Base-by-base conservation (phyloP, 1,140 invertebrate genomes). In the Anadara kagoshimensis region DNA sequence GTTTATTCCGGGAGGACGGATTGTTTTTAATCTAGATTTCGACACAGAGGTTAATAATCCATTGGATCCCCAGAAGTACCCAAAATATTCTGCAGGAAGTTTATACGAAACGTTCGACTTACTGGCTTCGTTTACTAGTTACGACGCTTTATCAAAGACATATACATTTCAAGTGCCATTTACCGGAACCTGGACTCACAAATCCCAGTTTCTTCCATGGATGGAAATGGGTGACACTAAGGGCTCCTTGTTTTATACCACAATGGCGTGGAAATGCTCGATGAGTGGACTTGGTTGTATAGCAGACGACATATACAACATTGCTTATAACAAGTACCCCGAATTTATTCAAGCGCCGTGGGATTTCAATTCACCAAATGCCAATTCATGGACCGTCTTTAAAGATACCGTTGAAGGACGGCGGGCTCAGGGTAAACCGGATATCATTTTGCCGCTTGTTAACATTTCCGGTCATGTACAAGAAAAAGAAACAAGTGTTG, bases 121-220 rank as follows among this genome's bases (percentile, higher is more conserved):
- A 5, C 75, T 76, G 24, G 54, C 69, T 18, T 81, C 64, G 44
- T 78, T 65, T 18, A 43, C 68, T 4, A 76, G 76, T 53, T 62
- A 64, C 20, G 61, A 44, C 1, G 24, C n/a, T 0, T 57, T 80
- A 8, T 16, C 41, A 3, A 49, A 26, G 10, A 62, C 62, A 0
- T 22, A 57, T 4, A 47, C 43, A 41, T 16, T 26, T 10, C 71
- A 53, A 47, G 64, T 78, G 16, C 51, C 53, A 10, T 36, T 41
- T 20, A 65, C 43, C 14, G 70, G 70, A 14, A 74, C 79, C 0
- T 80, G 79, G 79, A 49, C 64, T 5, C 56, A 76, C 20, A 65
- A 72, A 22, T 63, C 67, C 14, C 66, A 80, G 47, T 80, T 73
- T 57, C 63, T 78, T 14, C 79, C 79, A 4, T 80, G 79, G 76